Conservation (phyloP, 2,888 invertebrate species). For the Cheilosia variabilis region DNA sequence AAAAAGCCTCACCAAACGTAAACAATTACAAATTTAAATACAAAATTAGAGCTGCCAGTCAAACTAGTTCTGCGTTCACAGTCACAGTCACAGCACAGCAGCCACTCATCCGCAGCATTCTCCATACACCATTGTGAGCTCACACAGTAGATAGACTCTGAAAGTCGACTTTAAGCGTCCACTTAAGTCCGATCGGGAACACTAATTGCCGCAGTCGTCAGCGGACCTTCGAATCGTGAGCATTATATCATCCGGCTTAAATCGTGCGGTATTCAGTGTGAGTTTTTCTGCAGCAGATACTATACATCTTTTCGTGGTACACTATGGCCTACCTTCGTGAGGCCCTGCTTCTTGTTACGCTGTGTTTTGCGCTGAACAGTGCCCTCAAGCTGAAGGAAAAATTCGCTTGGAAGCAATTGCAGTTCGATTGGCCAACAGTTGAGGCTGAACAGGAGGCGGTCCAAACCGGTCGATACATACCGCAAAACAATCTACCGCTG, state of each 20-base stretch:
- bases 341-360: constrained; percentile 33
- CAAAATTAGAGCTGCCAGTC: constrained; percentile 23
- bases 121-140: constrained; percentile 1
- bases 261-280: constrained; percentile 15
- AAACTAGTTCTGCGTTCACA: constrained; percentile 51
- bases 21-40: constrained; percentile 22
- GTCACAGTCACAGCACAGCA: constrained; percentile 2
- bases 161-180: constrained; percentile 9
- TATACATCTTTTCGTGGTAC: not conserved
- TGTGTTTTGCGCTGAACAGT: constrained; percentile 28
- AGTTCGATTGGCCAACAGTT: constrained; percentile 87
- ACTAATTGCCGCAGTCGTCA: constrained; percentile 50
- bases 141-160: constrained; percentile 17
- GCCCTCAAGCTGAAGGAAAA: constrained; percentile 86
- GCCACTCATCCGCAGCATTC: constrained; percentile 64
- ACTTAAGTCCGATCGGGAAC: constrained; percentile 63
- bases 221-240: constrained; percentile 44
- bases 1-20: constrained; percentile 12
- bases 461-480: constrained; percentile 86
- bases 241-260: not conserved
- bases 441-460: constrained; percentile 86
- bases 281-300: not conserved
- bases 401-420: constrained; percentile 89
- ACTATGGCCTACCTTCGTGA: constrained; percentile 42
- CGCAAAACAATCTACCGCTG: constrained; percentile 88